phyloP scores from a whole-genome alignment of 2,888 invertebrate genomes.

The Drosophila villosipedis region DNA sequence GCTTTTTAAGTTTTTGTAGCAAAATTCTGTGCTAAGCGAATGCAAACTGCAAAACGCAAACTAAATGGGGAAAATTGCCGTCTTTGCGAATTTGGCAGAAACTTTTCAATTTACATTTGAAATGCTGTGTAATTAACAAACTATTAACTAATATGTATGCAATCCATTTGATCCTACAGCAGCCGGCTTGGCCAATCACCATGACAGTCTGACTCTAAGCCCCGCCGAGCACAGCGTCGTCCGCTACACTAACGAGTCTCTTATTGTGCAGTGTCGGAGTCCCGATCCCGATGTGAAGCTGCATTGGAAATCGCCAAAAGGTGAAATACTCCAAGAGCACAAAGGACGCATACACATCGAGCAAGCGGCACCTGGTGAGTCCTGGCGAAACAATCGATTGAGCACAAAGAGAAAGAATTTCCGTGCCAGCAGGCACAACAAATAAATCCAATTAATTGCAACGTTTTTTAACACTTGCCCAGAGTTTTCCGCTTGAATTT shows the following conservation, averaged over 20 bases:
- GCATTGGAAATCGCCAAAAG: slow-evolving; percentile 85
- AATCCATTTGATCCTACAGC: slow-evolving; percentile 57
- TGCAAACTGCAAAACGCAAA: slow-evolving; percentile 27
- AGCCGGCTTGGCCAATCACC: slow-evolving; percentile 77
- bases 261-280: slow-evolving; percentile 85
- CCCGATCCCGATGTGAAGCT: slow-evolving; percentile 77
- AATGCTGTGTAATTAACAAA: slow-evolving; percentile 57
- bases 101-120: slow-evolving; percentile 52
- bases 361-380: slow-evolving; percentile 80
- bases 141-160: slow-evolving; percentile 45
- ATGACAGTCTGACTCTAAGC: slow-evolving; percentile 81
- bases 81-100: slow-evolving; percentile 33
- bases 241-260: slow-evolving; percentile 85
- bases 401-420: slow-evolving; percentile 18
- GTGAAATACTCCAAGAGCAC: slow-evolving; percentile 83
- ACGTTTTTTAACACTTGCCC: slow-evolving; percentile 32
- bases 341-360: slow-evolving; percentile 86
- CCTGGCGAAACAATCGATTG: slow-evolving; percentile 7
- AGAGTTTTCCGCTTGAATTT: slow-evolving; percentile 23
- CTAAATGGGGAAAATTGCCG: slow-evolving; percentile 14
- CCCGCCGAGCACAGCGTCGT: slow-evolving; percentile 84
- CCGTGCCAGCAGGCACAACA: slow-evolving; percentile 49
- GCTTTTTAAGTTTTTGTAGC: slow-evolving; percentile 30
- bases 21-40: slow-evolving; percentile 26
- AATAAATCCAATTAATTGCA: slow-evolving; percentile 77